Evolutionary conservation across 2,888 invertebrate genomes (phyloP).

Genomic region (Opisthograptis luteolata): DNA sequence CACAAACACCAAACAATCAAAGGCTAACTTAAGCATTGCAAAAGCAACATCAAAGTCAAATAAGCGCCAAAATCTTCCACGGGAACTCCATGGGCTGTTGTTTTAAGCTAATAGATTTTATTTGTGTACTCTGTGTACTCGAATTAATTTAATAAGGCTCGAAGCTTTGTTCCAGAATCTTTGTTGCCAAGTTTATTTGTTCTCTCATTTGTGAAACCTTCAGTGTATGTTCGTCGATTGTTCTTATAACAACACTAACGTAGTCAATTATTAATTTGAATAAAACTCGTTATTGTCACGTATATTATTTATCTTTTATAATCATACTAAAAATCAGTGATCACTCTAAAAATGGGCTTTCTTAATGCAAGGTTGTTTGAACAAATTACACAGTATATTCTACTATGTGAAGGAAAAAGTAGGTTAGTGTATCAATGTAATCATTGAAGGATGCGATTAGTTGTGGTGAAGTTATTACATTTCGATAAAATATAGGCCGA

Average conservation of each 20-base stretch:
- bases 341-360: no score
- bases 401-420: no score
- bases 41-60: constrained; percentile 24
- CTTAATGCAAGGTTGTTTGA: no score
- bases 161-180: constrained; percentile 22
- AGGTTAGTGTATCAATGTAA: no score
- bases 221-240: constrained; percentile 17
- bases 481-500: no score
- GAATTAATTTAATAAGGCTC: constrained; percentile 26
- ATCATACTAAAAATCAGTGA: no score
- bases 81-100: constrained; percentile 17
- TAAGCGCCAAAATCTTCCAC: constrained; percentile 9
- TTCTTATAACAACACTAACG: constrained; percentile 34
- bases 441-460: no score
- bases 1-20: constrained; percentile 12
- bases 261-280: constrained; percentile 4
- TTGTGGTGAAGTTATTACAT: no score
- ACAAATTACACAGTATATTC: no score
- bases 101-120: constrained; percentile 22
- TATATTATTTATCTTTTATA: not conserved
- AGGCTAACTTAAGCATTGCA: constrained; percentile 15
- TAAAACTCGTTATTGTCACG: not conserved
- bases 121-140: constrained; percentile 18
- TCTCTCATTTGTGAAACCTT: constrained; percentile 23
- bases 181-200: constrained; percentile 27